Percentiles rank a stretch among this genome's conserved stretches.
Conservation (phyloP, 2,113 vertebrate genomes). For the Bos javanicus region DNA sequence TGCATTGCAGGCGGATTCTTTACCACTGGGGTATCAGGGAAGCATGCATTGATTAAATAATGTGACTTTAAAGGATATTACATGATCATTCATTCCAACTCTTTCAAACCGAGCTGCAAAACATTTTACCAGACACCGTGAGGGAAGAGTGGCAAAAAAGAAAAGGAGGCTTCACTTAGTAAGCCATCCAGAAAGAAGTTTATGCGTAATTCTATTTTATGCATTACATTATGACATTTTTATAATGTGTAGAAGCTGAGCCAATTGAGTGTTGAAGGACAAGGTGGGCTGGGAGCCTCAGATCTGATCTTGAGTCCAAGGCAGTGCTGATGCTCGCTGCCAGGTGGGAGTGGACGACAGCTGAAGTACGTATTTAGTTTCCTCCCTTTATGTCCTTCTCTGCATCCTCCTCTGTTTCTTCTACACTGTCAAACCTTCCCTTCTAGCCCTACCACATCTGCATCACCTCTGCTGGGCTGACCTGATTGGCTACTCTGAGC, state of each 20-base stretch:
- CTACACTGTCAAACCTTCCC: background rate
- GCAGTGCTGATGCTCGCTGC: background rate
- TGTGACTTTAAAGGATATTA: background rate
- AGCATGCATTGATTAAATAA: background rate
- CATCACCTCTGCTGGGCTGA: background rate
- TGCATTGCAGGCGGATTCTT: background rate
- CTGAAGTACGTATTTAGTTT: accelerated
- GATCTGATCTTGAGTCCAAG: background rate
- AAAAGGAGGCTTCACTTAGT: background rate
- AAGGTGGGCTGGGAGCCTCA: background rate
- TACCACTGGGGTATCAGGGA: background rate
- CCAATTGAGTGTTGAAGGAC: background rate
- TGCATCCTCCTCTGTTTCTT: background rate
- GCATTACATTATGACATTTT: background rate
- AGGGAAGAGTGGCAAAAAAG: background rate
- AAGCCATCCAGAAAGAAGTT: background rate
- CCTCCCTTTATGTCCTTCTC: background rate
- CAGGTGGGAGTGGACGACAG: accelerated
- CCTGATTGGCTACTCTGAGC: background rate
- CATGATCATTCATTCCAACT: background rate
- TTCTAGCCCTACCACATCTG: background rate
- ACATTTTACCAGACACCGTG: background rate
- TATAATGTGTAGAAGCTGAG: background rate
- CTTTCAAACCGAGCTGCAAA: background rate
- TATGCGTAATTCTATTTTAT: background rate